Base-by-base conservation (phyloP, 2,113 vertebrate species). In the Cariama cristata region DNA sequence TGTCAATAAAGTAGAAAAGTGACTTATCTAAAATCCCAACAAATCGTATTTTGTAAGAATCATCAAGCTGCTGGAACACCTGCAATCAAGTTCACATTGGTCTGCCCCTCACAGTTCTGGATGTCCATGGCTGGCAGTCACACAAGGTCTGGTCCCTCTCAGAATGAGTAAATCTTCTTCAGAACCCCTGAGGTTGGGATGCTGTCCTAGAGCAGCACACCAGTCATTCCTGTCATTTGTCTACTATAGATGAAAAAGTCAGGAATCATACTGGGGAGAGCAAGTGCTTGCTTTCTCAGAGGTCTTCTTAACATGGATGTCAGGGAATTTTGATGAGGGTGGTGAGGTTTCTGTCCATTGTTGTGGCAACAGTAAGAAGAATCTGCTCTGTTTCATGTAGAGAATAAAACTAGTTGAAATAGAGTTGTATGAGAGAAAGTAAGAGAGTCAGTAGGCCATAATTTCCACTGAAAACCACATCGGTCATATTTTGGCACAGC, bases 351-450 rank as follows among this genome's bases (percentile, higher is more conserved):
- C 77, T 85, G n/a, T 23, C 73, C 2, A 40, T 93, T 93, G 68
- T 92, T 91, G 92, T 60, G 88, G 60, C 56, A 95, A 92, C 92
- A 80, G 56, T 3, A 71, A 87, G 85, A 92, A 79, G 77, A 85
- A 85, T 82, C 77, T 47, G 19, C 62, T 62, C 42, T 59, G 74
- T 45, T 68, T 84, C 62, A 30, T 38, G 23, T 28, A 85, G 50
- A 85, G 80, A 71, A 71, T 30, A 69, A 85, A 83, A 62, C 30
- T 2, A 17, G 75, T 53, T 1, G 5, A 91, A 93, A 88, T 40
- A 59, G 33, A 20, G 44, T 38, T 71, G 28, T 92, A 42, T 18
- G 24, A 87, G 24, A 67, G 73, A 71, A 81, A 16, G 26, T 30
- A 56, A 52, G 63, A 71, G 33, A 71, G 38, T 74, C 66, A 64